Percentiles rank a stretch among this genome's conserved stretches.
Conservation (phyloP, 1,140 invertebrate species). For the Platorchestia sp. region DNA sequence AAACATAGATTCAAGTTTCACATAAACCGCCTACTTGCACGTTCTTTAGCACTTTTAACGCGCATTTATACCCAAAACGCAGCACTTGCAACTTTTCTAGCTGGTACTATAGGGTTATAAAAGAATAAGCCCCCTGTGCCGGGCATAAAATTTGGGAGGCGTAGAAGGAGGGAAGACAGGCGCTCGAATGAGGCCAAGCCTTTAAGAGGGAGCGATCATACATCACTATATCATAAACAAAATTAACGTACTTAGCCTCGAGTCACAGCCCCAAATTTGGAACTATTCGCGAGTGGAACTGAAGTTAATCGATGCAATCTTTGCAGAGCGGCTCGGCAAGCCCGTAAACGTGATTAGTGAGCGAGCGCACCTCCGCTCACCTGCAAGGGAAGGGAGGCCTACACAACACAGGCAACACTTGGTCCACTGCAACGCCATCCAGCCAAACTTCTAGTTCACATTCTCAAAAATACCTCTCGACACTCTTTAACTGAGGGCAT, state of each 20-base stretch:
- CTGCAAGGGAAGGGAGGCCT: not conserved
- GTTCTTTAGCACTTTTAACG: not conserved
- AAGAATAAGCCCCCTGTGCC: not conserved
- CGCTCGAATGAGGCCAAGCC: not conserved
- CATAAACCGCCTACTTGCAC: not conserved
- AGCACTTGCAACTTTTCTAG: not conserved
- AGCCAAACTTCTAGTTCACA: not conserved
- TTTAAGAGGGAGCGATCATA: not conserved
- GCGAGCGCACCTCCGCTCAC: not conserved
- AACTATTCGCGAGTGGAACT: not conserved
- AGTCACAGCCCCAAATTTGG: constrained; percentile 6
- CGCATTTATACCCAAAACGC: not conserved
- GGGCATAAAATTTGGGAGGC: not conserved
- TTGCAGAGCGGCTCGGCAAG: not conserved
- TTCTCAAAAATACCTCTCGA: not conserved
- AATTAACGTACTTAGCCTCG: not conserved
- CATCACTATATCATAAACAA: constrained; percentile 22
- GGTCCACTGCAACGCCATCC: not conserved
- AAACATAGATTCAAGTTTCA: not conserved
- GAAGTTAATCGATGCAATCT: constrained; percentile 8
- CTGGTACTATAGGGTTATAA: not conserved
- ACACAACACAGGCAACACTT: not conserved
- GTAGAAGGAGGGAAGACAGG: not conserved
- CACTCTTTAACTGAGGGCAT: not conserved
- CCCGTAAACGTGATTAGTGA: not conserved